Conservation (phyloP, 2,797 vertebrate genomes). For the Chromobotia macracanthus region DNA sequence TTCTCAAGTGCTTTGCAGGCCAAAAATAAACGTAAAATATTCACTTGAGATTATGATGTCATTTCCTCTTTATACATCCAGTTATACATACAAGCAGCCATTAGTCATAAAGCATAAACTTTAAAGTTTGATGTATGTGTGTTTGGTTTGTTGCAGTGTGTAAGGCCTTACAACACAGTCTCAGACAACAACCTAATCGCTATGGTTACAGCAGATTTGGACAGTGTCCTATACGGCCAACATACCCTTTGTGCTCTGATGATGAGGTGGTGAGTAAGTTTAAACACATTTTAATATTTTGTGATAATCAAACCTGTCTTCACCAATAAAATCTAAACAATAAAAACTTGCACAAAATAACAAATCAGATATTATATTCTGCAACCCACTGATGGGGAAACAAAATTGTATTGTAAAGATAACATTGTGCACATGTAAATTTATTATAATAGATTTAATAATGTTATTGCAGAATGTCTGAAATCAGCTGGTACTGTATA, state of each 20-base stretch:
- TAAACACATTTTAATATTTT: neutral
- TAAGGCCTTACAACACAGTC: slow-evolving; percentile 23
- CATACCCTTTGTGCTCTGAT: slow-evolving; percentile 68
- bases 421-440: no score
- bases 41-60: neutral
- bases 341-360: neutral
- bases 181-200: slow-evolving; percentile 2
- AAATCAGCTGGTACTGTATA: neutral
- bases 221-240: slow-evolving; percentile 45
- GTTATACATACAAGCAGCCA: neutral
- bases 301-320: neutral
- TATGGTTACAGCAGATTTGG: slow-evolving; percentile 33
- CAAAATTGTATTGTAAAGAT: neutral
- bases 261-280: slow-evolving; percentile 72
- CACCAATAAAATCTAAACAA: neutral
- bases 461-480: neutral
- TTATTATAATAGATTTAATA: neutral
- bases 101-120: neutral
- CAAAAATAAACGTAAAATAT: neutral
- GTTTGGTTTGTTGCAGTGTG: slow-evolving; percentile 58
- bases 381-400: neutral
- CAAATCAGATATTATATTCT: neutral
- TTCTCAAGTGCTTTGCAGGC: neutral
- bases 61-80: neutral
- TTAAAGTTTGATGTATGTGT: slow-evolving; percentile 23